Base-by-base conservation (phyloP, 2,113 vertebrate genomes). In the Petrocephalus zakoni region DNA sequence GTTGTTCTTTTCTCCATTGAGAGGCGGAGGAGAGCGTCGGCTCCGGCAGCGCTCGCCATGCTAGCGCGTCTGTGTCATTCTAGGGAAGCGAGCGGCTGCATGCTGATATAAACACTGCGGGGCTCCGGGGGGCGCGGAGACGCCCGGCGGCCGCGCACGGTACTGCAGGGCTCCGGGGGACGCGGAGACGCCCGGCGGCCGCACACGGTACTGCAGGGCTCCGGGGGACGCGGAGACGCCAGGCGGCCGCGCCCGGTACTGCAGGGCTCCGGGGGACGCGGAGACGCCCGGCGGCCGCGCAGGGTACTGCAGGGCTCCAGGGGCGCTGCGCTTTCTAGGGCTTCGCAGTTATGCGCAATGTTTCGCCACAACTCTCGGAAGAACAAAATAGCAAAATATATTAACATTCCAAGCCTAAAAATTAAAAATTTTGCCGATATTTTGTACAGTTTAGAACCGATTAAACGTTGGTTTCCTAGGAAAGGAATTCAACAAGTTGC, bases 41-140 rank as follows among this genome's bases (percentile, higher is more conserved):
- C 78, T 93, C 90, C 90, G 17, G 90, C 91, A 84, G 64, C 86
- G 34, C 92, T 93, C 94, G 93, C 95, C 95, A 96, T 96, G 92
- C 93, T 92, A 93, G 91, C 88, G 88, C 72, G 92, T 90, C 61
- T 90, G 52, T 72, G 22, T 53, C 21, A 85, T 53, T 85, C 34
- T 55, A 51, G 34, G 25, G 3, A 49, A 34, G 37, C 81, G 19
- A 49, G 81, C 22, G 42, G 42, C 46, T 47, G 81, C 81, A 49
- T 47, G 81, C 81, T 46, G 42, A 46, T 83, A 92, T 91, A 88
- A 92, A 91, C 90, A 91, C 84, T 42, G 19, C n/a, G 3, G 29
- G 88, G 5, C 2, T 42, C 47, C 9, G 55, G n/a, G 49, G 2
- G 53, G n/a, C 37, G 64, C 46, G 21, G 87, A 17, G 90, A 87